phyloP scores from a whole-genome alignment of 2,797 vertebrate genomes.

The Pogonophryne albipinna region DNA sequence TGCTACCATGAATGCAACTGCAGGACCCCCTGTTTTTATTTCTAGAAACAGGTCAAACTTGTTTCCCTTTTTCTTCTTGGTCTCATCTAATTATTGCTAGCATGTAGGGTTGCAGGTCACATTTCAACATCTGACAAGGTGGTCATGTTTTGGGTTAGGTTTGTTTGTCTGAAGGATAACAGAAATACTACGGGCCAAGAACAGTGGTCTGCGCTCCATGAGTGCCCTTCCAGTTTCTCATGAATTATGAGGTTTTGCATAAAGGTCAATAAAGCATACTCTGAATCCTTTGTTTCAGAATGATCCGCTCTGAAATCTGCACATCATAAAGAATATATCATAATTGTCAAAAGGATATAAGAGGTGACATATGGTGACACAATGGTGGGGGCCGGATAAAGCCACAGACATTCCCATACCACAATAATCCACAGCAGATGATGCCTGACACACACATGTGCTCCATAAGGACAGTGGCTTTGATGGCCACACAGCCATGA shows the following conservation, averaged over 20 bases:
- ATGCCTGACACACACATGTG: constrained; percentile 71
- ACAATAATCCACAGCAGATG: constrained; percentile 74
- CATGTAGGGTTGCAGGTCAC: neutral
- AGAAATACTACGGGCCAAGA: no score
- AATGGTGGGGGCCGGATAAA: constrained; percentile 60
- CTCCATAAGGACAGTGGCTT: constrained; percentile 67
- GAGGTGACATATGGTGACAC: constrained; percentile 66
- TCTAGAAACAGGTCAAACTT: neutral
- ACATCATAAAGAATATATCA: constrained; percentile 31
- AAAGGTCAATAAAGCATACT: neutral
- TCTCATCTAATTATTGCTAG: neutral
- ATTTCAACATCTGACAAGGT: no score
- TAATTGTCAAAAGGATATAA: constrained; percentile 35
- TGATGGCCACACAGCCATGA: constrained; percentile 63
- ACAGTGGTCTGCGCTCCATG: no score
- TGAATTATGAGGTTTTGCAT: neutral
- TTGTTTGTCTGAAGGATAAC: no score
- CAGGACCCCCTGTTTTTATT: no score
- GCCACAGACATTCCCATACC: constrained; percentile 72
- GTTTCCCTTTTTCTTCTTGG: constrained; percentile 10
- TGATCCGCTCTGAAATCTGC: neutral
- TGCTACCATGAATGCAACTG: no score
- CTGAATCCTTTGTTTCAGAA: constrained; percentile 6
- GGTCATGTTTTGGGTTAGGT: no score
- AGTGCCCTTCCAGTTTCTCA: neutral